Evolutionary conservation across 2,113 vertebrate genomes (phyloP), one percentile per base, ranked within the genome.

Genomic region (Lipotes vexillifer): DNA sequence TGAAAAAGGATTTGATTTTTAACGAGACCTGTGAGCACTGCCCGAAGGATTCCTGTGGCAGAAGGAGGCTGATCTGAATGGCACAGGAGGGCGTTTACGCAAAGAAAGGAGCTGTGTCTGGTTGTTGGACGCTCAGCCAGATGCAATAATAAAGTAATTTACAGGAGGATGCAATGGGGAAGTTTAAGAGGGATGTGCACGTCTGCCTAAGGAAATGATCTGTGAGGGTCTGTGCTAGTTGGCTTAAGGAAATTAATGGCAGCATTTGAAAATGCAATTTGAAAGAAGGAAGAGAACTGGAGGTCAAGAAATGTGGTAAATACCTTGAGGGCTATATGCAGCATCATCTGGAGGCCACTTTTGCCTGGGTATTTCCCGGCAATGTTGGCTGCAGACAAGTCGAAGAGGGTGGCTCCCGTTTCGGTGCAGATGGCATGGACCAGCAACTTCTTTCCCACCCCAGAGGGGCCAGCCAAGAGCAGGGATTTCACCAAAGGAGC

Each of bases 321-420:
- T 97, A 99, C 99, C 99, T 99, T 99, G 88, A 99, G 86, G 49
- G 99, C 98, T 92, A 99, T 82, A 63, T 99, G 99, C 8, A 99
- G 71, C 98, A 99, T 97, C 98, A 99, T 98, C 20, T 99, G 98
- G 2, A 99, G 96, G 20, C 98, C 98, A 0, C 1, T 97, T 25
- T 92, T 98, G 96, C 99, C 99, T 0, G 98, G 98, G 81, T 99
- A 99, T 88, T 99, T 99, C 12, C 98, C 98, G 0, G 97, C 91
- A 1, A 99, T 92, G 96, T 98, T 99, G 14, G 97, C 92, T 1
- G 99, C 33, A 0, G 99, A 99, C 74, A 99, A 88, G 95, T 99
- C 98, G 97, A 99, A 99, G 96, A 99, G 99, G 97, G 99, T 99
- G 88, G 99, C 99, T 83, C 99, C 99, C 0, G 99, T 99, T 98